Conservation (phyloP, 1,140 invertebrate genomes). For the Sitobion miscanthi region DNA sequence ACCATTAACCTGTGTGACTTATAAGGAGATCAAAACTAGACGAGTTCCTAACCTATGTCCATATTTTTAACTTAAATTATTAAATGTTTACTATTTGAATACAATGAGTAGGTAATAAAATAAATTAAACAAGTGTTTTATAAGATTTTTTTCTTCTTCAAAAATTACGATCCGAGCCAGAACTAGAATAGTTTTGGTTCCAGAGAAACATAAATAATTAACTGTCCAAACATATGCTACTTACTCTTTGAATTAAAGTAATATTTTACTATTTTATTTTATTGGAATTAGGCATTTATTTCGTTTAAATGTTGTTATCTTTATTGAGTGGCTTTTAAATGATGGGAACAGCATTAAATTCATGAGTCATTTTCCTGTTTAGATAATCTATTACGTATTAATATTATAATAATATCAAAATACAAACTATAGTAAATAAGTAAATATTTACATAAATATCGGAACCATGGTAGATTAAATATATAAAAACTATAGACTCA, state of each 20-base stretch:
- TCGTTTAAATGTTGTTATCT: not conserved
- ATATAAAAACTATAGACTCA: not conserved
- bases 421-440: not conserved
- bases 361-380: not conserved
- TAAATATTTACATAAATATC: constrained; percentile 12
- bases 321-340: not conserved
- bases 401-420: not conserved
- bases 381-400: not conserved
- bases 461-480: not conserved
- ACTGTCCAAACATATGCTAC: not conserved
- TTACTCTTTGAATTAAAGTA: not conserved
- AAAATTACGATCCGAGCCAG: not conserved
- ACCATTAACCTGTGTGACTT: not conserved
- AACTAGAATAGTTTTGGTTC: not conserved
- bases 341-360: not conserved
- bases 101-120: not conserved
- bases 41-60: not conserved
- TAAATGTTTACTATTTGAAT: not conserved
- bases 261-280: not conserved
- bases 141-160: not conserved
- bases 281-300: not conserved
- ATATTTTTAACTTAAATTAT: not conserved
- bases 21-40: not conserved
- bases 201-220: not conserved
- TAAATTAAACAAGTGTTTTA: not conserved